Percentiles rank a stretch among this genome's conserved stretches.
Conservation (phyloP, 2,797 vertebrate species). For the Chelidonichthys spinosus region DNA sequence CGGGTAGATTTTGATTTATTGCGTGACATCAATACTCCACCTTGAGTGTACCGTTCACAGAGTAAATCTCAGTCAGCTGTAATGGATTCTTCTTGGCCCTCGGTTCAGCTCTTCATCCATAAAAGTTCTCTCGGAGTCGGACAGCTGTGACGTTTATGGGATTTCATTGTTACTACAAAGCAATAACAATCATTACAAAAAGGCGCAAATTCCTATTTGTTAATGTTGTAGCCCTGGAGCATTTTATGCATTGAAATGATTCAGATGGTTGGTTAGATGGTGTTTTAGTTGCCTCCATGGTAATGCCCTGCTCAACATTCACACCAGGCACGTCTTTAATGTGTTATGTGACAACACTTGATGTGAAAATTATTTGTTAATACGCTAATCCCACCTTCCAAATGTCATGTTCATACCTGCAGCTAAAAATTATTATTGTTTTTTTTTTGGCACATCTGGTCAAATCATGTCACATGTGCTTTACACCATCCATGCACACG, state of each 20-base stretch:
- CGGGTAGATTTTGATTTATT: conserved; percentile 44
- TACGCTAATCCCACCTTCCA: not conserved
- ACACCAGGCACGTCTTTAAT: not conserved
- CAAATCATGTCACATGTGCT: not conserved
- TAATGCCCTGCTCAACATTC: not conserved
- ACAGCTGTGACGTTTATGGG: conserved; percentile 37
- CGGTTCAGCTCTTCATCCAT: conserved; percentile 17
- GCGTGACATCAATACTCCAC: conserved; percentile 40
- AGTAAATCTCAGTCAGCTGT: conserved; percentile 30
- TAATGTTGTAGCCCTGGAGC: conserved; percentile 10
- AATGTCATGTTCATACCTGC: not conserved
- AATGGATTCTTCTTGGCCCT: conserved; percentile 41
- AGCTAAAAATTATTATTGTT: not conserved
- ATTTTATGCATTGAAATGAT: conserved; percentile 11
- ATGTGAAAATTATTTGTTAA: not conserved
- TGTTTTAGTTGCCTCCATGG: not conserved
- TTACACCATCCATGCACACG: too few relatives aligned
- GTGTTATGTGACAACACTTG: conserved; percentile 1
- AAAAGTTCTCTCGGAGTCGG: conserved; percentile 30
- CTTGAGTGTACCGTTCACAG: conserved; percentile 26
- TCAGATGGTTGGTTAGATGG: not conserved
- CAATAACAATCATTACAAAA: conserved; percentile 11
- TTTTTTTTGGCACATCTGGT: not conserved
- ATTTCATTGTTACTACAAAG: conserved; percentile 15
- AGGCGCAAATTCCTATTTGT: conserved; percentile 17